Base-by-base conservation (phyloP, 53 echinoderm and acorn worm genomes). In the Henricia sp. region DNA sequence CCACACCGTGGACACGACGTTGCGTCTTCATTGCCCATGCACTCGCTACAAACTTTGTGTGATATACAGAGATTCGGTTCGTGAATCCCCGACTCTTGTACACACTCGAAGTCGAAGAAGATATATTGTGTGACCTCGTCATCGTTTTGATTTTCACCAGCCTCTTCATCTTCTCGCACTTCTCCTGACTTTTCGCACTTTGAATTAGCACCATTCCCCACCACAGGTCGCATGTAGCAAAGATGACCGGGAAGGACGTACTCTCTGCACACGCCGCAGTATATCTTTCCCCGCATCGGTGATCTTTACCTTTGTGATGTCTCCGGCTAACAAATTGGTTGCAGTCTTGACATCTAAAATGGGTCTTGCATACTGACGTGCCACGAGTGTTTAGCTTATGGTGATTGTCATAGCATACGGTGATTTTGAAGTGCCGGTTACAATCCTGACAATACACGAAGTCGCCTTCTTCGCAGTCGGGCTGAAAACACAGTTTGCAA, bases 341-440 rank as follows among this genome's bases (percentile, higher is more conserved):
- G 25, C 68, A 68, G 1, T 1, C 16, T 9, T 20, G 12, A 41
- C 42, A 68, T 68, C 68, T 68, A 43, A 23, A 68, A 17, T 66
- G 42, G 4, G 68, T 41, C 12, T 68, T 68, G 17, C 68, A 68
- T 1, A 68, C 40, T 1, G 68, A 68, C 17, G 40, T 50, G 30
- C 28, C 65, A n/a, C 40, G 63, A 55, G 50, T 68, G 25, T 41
- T 41, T 41, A 9, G 8, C 24, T 68, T 68, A 5, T 57, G 21
- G 26, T 93, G 87, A 37, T 75, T 68, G 13, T 75, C 29, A 69
- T 52, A 89, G 54, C 93, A 93, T 0, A 9, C 14, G 14, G 13
- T 6, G 39, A 73, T 74, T 32, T 92, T 92, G 59, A 89, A 92
- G 25, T 66, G 66, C 1, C 66, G 3, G 17, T 66, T 66, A 20